Conservation (phyloP, 2,888 invertebrate genomes). For the Plusia festucae region DNA sequence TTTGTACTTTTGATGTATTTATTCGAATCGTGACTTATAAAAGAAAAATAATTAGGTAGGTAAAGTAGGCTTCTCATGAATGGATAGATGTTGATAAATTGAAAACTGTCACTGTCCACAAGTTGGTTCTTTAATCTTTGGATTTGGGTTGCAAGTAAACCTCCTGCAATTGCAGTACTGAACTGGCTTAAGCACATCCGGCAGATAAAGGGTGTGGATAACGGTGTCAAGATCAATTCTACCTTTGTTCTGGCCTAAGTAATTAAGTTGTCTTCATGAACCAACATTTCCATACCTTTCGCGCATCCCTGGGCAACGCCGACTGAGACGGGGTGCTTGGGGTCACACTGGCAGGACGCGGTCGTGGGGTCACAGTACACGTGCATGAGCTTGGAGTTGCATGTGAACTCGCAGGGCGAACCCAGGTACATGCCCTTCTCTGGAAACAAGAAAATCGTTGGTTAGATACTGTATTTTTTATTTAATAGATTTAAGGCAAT, state of each 20-base stretch:
- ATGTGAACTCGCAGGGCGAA: slow-evolving; percentile 93
- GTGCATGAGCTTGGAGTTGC: slow-evolving; percentile 93
- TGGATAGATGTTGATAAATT: not conserved
- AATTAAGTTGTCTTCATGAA: no score
- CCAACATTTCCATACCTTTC: slow-evolving; percentile 91
- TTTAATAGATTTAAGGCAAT: no score
- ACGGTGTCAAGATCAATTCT: not conserved
- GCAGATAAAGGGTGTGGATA: not conserved
- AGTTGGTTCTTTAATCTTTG: not conserved
- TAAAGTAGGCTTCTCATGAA: not conserved
- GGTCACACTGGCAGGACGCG: slow-evolving; percentile 93
- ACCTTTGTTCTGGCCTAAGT: not conserved
- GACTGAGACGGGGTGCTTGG: slow-evolving; percentile 94
- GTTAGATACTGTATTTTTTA: not conserved
- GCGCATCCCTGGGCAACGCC: slow-evolving; percentile 94
- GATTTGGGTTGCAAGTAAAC: not conserved
- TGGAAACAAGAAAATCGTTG: slow-evolving; percentile 74
- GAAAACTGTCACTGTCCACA: not conserved
- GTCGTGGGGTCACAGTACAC: slow-evolving; percentile 93
- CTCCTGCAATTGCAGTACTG: not conserved
- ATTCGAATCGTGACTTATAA: not conserved
- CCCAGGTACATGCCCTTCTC: slow-evolving; percentile 94
- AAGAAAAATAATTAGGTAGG: not conserved
- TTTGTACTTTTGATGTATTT: not conserved
- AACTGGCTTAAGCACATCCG: not conserved